Evolutionary conservation across 2,797 vertebrate genomes (phyloP).

Genomic region (Coilia nasus): DNA sequence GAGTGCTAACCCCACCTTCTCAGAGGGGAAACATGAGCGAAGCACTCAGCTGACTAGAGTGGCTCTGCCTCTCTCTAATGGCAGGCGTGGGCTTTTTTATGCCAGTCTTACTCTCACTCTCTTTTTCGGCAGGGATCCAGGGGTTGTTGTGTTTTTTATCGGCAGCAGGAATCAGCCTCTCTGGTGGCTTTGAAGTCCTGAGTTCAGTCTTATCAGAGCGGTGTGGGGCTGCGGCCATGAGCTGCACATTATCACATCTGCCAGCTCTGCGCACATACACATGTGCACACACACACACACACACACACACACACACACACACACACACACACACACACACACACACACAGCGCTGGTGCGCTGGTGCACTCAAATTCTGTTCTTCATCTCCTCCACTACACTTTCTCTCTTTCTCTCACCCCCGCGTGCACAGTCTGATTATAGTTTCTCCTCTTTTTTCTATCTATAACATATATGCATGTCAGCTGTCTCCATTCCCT

Average conservation of each 20-base stretch:
- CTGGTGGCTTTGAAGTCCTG: conserved; percentile 20
- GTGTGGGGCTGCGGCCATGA: conserved; percentile 2
- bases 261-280: not conserved
- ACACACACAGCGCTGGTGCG: not conserved
- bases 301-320: not conserved
- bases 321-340: not conserved
- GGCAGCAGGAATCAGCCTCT: conserved; percentile 12
- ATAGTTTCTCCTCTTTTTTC: not conserved
- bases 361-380: not conserved
- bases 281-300: not conserved
- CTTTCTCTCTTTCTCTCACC: not conserved
- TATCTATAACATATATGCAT: not conserved
- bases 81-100: not conserved
- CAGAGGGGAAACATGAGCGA: not conserved
- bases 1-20: not conserved
- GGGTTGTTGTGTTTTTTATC: conserved; percentile 22
- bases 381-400: not conserved
- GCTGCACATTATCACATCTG: conserved; percentile 15
- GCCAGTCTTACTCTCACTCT: not conserved
- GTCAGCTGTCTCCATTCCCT: not conserved
- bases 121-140: not conserved
- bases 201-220: conserved; percentile 10
- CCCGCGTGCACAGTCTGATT: not conserved
- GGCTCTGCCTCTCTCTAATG: not conserved
- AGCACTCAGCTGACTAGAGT: not conserved